These are phyloP conservation scores for Amiota communis DNA, from an alignment of 2,888 invertebrate genomes.

Conservation along the genomic window DNA sequence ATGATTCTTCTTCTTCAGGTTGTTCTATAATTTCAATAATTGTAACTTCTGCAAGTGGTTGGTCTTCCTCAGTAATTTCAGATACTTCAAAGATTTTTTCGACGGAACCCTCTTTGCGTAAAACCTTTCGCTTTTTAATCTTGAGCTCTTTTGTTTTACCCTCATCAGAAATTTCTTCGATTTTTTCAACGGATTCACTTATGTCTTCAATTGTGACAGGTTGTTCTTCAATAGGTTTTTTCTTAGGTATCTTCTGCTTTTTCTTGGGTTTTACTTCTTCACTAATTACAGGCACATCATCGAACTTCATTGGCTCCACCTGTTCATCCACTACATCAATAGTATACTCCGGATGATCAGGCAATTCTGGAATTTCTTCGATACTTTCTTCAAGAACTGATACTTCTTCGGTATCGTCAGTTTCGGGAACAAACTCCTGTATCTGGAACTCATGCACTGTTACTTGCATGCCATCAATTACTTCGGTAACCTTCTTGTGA, in stretches of 20 bases:
- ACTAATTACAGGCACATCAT: slow-evolving; percentile 32
- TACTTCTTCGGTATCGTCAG: slow-evolving; percentile 51
- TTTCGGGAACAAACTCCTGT: slow-evolving; percentile 56
- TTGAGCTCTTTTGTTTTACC: slow-evolving; percentile 69
- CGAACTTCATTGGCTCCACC: slow-evolving; percentile 39
- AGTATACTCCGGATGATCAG: slow-evolving; percentile 35
- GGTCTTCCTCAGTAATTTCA: slow-evolving; percentile 70
- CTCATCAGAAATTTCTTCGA: slow-evolving; percentile 58
- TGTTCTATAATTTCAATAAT: slow-evolving; percentile 53
- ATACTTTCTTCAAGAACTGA: slow-evolving; percentile 56
- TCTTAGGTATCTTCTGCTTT: slow-evolving; percentile 71
- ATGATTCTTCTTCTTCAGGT: slow-evolving; percentile 32
- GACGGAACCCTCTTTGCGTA: slow-evolving; percentile 71
- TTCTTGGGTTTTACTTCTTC: slow-evolving; percentile 44
- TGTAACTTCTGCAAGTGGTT: slow-evolving; percentile 69
- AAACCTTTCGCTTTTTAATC: slow-evolving; percentile 73
- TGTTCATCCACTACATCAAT: slow-evolving; percentile 43
- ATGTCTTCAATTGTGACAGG: slow-evolving; percentile 49
- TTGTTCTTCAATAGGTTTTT: slow-evolving; percentile 68
- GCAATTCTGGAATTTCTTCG: slow-evolving; percentile 44
- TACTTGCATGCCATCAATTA: slow-evolving; percentile 59
- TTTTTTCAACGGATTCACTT: slow-evolving; percentile 59
- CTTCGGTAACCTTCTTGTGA: slow-evolving; percentile 67
- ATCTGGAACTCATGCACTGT: slow-evolving; percentile 61
- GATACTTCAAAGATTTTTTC: slow-evolving; percentile 72